These are phyloP conservation scores for Dicaeum eximium DNA, from an alignment of 2,113 vertebrate genomes.

Conservation along the genomic window DNA sequence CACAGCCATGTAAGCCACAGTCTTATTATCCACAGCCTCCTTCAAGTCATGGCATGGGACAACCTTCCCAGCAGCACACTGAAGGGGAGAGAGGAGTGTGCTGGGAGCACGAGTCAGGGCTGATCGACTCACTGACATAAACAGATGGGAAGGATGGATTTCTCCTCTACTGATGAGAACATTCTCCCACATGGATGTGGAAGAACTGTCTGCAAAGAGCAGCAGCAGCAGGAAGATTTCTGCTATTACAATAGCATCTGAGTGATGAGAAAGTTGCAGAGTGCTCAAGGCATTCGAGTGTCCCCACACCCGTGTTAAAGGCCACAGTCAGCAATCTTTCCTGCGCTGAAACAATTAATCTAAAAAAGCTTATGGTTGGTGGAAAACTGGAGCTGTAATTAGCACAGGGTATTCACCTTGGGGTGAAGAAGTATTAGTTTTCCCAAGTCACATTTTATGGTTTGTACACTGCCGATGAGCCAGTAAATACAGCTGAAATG, in stretches of 20 bases:
- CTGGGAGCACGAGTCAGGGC: neutral
- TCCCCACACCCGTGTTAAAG: constrained; percentile 22
- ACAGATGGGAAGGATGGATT: neutral
- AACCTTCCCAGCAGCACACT: neutral
- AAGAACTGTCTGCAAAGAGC: neutral
- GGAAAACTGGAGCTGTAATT: neutral
- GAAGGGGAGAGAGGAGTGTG: neutral
- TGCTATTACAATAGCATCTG: neutral
- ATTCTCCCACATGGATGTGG: neutral
- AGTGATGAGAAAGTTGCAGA: neutral
- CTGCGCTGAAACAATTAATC: neutral
- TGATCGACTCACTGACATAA: neutral
- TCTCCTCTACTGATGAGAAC: neutral
- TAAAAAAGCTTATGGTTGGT: neutral
- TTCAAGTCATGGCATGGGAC: neutral
- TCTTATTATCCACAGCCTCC: constrained; percentile 3
- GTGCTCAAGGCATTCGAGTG: neutral
- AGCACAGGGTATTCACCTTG: neutral
- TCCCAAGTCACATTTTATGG: neutral
- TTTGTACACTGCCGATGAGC: neutral
- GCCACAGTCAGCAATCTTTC: neutral
- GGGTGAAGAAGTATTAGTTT: neutral
- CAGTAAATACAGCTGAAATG: neutral
- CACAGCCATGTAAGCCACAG: neutral
- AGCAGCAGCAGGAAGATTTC: neutral